A percentile compares a stretch with the other conserved stretches of the same genome.
These are phyloP conservation scores for Ophioninae sp. DNA, from an alignment of 2,888 invertebrate species.

Conservation along the genomic window DNA sequence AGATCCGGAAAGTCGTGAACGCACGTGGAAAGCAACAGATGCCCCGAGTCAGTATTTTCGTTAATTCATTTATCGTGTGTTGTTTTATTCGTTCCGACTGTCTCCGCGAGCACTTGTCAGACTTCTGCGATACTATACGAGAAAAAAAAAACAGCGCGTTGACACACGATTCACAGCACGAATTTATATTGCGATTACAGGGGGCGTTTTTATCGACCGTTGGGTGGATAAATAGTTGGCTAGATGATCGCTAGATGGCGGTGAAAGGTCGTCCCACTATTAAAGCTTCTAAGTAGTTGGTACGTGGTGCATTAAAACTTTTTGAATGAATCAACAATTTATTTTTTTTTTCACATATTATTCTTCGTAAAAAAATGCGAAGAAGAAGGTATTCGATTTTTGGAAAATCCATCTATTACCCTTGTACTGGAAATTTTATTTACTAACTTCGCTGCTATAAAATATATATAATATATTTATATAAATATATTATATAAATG, in stretches of 20 bases:
- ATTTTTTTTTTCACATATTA: background rate
- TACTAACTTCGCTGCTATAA: too few relatives aligned
- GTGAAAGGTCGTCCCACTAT: background rate
- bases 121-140: conserved; percentile 11
- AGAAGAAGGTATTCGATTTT: background rate
- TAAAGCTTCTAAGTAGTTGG: background rate
- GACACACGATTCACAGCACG: too few relatives aligned
- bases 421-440: too few relatives aligned
- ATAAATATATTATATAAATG: too few relatives aligned
- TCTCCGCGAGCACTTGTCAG: conserved; percentile 2
- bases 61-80: conserved; percentile 1
- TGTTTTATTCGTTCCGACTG: conserved; percentile 9
- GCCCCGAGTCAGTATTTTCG: background rate
- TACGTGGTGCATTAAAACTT: background rate
- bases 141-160: background rate
- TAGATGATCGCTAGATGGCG: conserved; percentile 28
- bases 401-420: background rate
- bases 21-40: conserved; percentile 26
- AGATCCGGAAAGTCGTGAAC: background rate
- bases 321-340: background rate
- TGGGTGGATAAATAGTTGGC: background rate
- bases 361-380: background rate
- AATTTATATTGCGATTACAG: too few relatives aligned
- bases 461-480: too few relatives aligned
- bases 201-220: conserved; percentile 30